Evolutionary conservation across 2,113 vertebrate genomes (phyloP), one percentile per base, ranked within the genome.

Genomic region (Danionella cerebrum): DNA sequence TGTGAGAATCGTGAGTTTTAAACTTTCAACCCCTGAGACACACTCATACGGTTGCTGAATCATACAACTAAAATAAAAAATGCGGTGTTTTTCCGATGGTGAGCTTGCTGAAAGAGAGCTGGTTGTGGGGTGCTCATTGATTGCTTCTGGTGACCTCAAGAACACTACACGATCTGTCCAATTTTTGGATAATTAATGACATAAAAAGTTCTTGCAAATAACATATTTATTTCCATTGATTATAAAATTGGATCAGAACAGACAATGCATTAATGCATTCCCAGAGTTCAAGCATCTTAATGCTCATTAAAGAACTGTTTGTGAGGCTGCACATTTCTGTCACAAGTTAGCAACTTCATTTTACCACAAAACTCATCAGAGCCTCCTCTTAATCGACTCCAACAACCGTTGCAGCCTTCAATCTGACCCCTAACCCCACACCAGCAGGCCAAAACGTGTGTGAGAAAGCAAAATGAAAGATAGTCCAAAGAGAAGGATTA

Each of bases 401-500:
- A 73, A 73, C 67, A 70, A 48, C 66, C 54, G 33, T 78, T 69
- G 44, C 42, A 44, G 51, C 57, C 24, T 14, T 53, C 72, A 44
- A 11, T 13, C 35, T 10, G 31, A 72, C 74, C 74, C 64, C 29
- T 73, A 52, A 70, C 67, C 73, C 67, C 57, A 57, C 67, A 67
- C 38, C 60, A 53, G 35, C 21, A 21, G 41, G 63, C 13, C 50
- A n/a, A 35, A 58, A 53, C 45, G 41, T 10, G 27, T 36, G 42
- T 48, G 29, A 48, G 44, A 64, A 35, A 47, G 12, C 6, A 5
- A 74, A 78, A 78, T 53, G 80, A 35, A 44, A 45, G 57, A 33
- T 19, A 29, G 42, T 11, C 22, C 21, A 16, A 35, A 59, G 66
- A 33, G 19, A 41, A 41, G 78, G 78, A 82, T 82, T 83, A 83